These are phyloP conservation scores for Aplidium turbinatum DNA, from an alignment of 23 tunicate species.

Conservation along the genomic window DNA sequence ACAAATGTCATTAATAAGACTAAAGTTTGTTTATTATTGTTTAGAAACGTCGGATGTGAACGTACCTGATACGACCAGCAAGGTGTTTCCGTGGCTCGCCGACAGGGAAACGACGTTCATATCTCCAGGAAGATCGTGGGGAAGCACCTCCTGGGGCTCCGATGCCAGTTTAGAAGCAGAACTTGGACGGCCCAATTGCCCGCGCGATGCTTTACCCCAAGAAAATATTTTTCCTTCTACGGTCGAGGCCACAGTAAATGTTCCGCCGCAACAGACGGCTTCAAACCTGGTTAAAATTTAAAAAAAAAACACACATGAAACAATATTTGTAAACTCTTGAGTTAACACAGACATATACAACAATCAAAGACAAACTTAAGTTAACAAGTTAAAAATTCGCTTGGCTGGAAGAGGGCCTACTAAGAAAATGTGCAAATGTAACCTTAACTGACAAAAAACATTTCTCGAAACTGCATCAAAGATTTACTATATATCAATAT, in stretches of 20 bases:
- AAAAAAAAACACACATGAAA: background rate
- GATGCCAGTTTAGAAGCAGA: constrained; percentile 29
- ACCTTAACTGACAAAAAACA: too few species aligned
- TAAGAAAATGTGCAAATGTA: too few species aligned
- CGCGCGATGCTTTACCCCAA: constrained; percentile 92
- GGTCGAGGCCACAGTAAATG: constrained; percentile 84
- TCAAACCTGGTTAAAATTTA: constrained; percentile 44
- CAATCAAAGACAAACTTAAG: too few species aligned
- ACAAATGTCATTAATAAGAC: too few species aligned
- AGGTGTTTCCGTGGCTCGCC: constrained; percentile 74
- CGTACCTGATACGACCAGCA: constrained; percentile 86
- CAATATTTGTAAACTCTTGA: background rate
- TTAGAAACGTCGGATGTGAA: background rate
- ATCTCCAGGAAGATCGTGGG: constrained; percentile 41
- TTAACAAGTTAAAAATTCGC: too few species aligned
- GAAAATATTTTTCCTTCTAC: constrained; percentile 54
- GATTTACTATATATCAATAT: too few species aligned
- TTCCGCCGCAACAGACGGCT: constrained; percentile 92
- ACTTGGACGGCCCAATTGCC: constrained; percentile 81
- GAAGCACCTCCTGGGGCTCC: constrained; percentile 60
- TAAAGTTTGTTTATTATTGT: background rate
- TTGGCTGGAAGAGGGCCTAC: too few species aligned
- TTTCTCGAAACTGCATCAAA: too few species aligned
- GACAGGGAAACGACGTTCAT: constrained; percentile 63
- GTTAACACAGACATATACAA: too few species aligned